Base-by-base conservation (phyloP, 2,888 invertebrate genomes). In the Drosophila siamana region DNA sequence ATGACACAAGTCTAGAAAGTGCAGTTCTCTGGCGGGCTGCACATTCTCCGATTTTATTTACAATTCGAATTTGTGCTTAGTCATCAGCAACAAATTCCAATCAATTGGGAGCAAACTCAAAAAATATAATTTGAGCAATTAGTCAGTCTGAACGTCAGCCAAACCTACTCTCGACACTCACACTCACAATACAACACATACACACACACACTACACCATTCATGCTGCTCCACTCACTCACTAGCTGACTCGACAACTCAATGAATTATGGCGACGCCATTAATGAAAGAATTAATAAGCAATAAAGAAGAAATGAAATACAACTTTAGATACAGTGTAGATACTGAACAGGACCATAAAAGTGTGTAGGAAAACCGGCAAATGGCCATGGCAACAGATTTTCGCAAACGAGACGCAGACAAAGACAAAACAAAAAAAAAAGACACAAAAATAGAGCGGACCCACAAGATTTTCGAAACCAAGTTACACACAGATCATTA, bases 291-390 rank as follows among this genome's bases (percentile, higher is more conserved):
- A 80, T 72, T 72, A 83, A 75, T 63, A 78, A 80, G 67, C 66
- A 76, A 68, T 69, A 80, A 82, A 66, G 40, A 68, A 62, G 40
- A 24, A 63, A 51, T 47, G 52, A 60, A 61, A 74, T 61, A 71
- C 47, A 60, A 60, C 70, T 38, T 28, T 24, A 57, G 61, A 40
- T 50, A 52, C 38, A 54, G 30, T n/a, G 38, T 60, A 50, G 65
- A 83, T 50, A 70, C 59, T 68, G 62, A 16, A n/a, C 26, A 33
- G 22, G 13, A 56, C 54, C 57, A 38, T 15, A 38, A 67, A 80
- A 78, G 54, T 86, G 84, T 82, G 79, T 83, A 82, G 82, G 76
- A 87, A 87, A 83, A 83, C 83, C 87, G 76, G 76, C 81, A 69
- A 75, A 57, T 68, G 69, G 67, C 82, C 79, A 63, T 75, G 71